Evolutionary conservation across 2,113 vertebrate species (phyloP).

Genomic region (Leucosticte australis): DNA sequence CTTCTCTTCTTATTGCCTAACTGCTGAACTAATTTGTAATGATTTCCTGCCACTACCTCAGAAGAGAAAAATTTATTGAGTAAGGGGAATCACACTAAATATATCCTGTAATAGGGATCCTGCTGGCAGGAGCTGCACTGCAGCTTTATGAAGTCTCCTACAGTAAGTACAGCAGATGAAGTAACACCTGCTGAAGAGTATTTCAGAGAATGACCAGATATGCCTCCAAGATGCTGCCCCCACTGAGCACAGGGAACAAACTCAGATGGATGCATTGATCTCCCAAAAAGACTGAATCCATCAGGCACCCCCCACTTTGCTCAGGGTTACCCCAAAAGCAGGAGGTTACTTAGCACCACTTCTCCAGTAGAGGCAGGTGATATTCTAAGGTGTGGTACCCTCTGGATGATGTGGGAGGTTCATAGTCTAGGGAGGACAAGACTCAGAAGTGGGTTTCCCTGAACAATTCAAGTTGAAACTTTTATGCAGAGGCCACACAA

Average conservation of each 20-base stretch:
- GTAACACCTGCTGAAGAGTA: background rate
- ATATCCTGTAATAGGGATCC: background rate
- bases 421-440: background rate
- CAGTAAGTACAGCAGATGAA: background rate
- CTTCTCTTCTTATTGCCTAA: background rate
- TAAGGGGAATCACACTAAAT: background rate
- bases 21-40: background rate
- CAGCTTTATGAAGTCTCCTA: background rate
- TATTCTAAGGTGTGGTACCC: background rate
- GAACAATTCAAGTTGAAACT: background rate
- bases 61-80: background rate
- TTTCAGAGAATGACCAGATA: background rate
- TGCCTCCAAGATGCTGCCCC: background rate
- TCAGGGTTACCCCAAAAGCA: background rate
- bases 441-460: background rate
- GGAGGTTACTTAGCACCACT: background rate
- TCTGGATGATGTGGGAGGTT: background rate
- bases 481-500: background rate
- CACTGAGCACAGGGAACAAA: background rate
- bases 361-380: background rate
- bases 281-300: background rate
- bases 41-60: background rate
- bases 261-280: background rate
- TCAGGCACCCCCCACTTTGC: background rate
- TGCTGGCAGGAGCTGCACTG: background rate